Evolutionary conservation across 1,140 invertebrate species (phyloP).

Genomic region (Teleogryllus occipitalis): DNA sequence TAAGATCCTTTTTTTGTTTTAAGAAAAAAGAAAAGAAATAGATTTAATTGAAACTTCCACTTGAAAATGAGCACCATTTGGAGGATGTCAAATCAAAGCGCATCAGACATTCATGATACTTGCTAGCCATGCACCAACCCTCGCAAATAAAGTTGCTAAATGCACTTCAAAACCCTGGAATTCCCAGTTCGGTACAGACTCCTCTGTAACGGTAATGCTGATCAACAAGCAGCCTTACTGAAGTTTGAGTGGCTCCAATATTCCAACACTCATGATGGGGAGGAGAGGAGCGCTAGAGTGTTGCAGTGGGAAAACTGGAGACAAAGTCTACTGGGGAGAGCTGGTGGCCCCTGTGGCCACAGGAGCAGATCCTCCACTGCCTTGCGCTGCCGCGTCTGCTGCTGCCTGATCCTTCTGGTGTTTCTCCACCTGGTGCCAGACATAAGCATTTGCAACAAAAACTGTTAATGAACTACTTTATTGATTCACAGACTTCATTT

Average conservation of each 20-base stretch:
- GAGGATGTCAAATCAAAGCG: too few relatives aligned
- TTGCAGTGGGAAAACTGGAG: neutral
- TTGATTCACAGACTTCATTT: too few relatives aligned
- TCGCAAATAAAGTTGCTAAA: neutral
- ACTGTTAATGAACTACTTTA: too few relatives aligned
- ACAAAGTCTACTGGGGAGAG: neutral
- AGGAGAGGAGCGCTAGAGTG: neutral
- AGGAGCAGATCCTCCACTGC: neutral
- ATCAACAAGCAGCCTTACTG: neutral
- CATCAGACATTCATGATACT: too few relatives aligned
- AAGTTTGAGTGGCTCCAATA: neutral
- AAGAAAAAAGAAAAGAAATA: too few relatives aligned
- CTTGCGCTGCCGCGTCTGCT: neutral
- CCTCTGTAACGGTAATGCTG: neutral
- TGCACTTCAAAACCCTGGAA: neutral
- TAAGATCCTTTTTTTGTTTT: too few relatives aligned
- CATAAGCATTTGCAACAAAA: neutral
- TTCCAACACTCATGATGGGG: neutral
- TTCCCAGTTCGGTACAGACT: neutral
- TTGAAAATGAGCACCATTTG: too few relatives aligned
- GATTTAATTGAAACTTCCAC: too few relatives aligned
- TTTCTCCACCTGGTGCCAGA: neutral
- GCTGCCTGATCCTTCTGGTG: conserved; percentile 13
- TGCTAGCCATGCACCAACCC: too few relatives aligned
- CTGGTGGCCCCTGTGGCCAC: neutral